Percentiles rank a stretch among this genome's conserved stretches.
Evolutionary conservation across 2,113 vertebrate species (phyloP).

Genomic region (Aspidoscelis tigris): DNA sequence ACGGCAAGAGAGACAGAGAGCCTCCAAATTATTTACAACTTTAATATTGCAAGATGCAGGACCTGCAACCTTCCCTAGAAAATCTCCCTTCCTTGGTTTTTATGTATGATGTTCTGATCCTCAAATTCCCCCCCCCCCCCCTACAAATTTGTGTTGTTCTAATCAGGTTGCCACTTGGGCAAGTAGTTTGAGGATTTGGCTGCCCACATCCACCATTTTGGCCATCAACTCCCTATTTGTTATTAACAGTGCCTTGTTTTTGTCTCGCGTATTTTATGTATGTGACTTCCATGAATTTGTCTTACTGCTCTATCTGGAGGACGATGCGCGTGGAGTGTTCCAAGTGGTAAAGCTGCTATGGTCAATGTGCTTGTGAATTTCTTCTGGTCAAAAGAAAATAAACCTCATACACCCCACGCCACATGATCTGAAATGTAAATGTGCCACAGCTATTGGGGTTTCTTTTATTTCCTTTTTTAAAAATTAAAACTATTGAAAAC

Average conservation of each 20-base stretch:
- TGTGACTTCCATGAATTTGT: conserved; percentile 18
- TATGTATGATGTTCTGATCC: not conserved
- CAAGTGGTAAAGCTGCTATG: conserved; percentile 12
- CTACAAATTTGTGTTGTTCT: not conserved
- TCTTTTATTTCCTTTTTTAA: conserved; percentile 27
- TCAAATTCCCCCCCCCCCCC: not conserved
- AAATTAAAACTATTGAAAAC: conserved; percentile 53
- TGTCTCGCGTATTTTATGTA: not conserved
- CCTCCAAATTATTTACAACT: conserved; percentile 66
- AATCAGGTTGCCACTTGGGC: not conserved
- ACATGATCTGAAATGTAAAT: conserved; percentile 20
- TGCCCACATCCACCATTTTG: not conserved
- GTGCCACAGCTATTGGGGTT: conserved; percentile 42
- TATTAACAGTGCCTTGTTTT: conserved; percentile 62
- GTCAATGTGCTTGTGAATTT: conserved; percentile 34
- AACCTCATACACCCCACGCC: not conserved
- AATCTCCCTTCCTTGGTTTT: conserved; percentile 3
- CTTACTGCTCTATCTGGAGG: not conserved
- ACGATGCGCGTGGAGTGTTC: conserved; percentile 21
- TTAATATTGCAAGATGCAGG: conserved; percentile 59
- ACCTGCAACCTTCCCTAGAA: not conserved
- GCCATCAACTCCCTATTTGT: conserved; percentile 43
- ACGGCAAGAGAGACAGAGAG: conserved; percentile 83
- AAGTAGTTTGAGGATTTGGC: not conserved
- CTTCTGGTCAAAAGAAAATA: conserved; percentile 41